Evolutionary conservation across 2,888 invertebrate species (phyloP).

Genomic region (Leucoptera coffeella): DNA sequence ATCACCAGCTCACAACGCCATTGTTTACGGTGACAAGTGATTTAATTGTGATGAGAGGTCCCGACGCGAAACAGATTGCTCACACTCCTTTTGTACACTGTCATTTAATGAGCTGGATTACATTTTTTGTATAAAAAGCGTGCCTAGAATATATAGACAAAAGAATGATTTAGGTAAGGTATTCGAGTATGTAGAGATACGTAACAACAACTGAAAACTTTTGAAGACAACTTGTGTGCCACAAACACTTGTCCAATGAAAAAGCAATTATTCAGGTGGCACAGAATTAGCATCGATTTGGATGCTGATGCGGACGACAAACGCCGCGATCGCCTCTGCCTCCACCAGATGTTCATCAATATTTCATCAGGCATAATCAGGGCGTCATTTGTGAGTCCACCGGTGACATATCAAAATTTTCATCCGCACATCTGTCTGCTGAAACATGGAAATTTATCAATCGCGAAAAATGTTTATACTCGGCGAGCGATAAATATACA

Average conservation of each 20-base stretch:
- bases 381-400: constrained; percentile 20
- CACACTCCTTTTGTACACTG: too few species aligned
- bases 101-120: too few species aligned
- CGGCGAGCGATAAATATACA: too few species aligned
- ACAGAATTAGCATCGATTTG: constrained; percentile 30
- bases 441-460: constrained; percentile 39
- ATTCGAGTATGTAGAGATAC: too few species aligned
- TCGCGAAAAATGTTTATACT: constrained; percentile 33
- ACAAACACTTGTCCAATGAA: constrained; percentile 44
- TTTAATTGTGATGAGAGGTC: constrained; percentile 2
- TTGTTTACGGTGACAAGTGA: constrained; percentile 2
- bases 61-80: too few species aligned
- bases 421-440: constrained; percentile 45
- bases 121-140: too few species aligned
- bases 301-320: too few species aligned
- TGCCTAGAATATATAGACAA: too few species aligned
- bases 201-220: too few species aligned
- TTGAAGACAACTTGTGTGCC: too few species aligned
- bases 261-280: constrained; percentile 32
- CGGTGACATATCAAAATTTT: constrained; percentile 38
- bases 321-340: background rate
- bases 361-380: constrained; percentile 39
- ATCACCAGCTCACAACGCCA: constrained; percentile 1
- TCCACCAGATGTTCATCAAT: constrained; percentile 43
- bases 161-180: too few species aligned